Base-by-base conservation (phyloP, 2,888 invertebrate species). In the Elysia crispata region DNA sequence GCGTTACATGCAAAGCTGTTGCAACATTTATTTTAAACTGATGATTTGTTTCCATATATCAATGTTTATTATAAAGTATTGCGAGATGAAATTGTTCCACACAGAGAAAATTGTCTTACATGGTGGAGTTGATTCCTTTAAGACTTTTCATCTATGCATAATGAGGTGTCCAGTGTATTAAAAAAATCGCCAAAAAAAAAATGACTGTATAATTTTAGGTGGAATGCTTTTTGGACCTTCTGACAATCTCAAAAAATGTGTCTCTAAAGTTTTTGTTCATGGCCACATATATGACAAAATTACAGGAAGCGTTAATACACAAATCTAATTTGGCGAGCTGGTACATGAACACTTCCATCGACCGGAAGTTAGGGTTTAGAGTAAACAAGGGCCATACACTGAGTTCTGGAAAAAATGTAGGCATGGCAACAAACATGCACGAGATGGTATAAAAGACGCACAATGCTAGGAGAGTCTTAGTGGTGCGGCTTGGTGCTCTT, bases 361-460 rank as follows among this genome's bases (percentile, higher is more conserved):
- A 60, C 76, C 77, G 13, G 67, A 41, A 41, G 50, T 73, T 73
- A n/a, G 78, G 78, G 1, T 69, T 64, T 1, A 70, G 70, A 15
- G 15, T 1, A 28, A 78, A 78, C 15, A 78, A 23, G 31, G 78
- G 78, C 18, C 72, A 78, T 1, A 72, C 62, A 72, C 50, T 73
- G 23, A 73, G 25, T 50, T 79, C 31, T 15, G 79, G 79, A 18
- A 75, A 54, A n/a, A 75, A 62, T 0, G 75, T 54, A 0, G 79
- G 79, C 54, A 79, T 20, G 0, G 79, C 60, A 13, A 79, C 69
- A 25, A 75, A 74, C 3, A 73, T 23, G 41, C 74, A 75, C 25
- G 74, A 50, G 6, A 74, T 20, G 18, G 67, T 73, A 57, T 79
- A 79, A 41, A 79, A 74, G 1, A 54, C 25, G 41, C 79, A 79